Percentiles rank a stretch among this genome's conserved stretches.
phyloP scores from a whole-genome alignment of 1,140 invertebrate species.

The Macrostomum lignano region DNA sequence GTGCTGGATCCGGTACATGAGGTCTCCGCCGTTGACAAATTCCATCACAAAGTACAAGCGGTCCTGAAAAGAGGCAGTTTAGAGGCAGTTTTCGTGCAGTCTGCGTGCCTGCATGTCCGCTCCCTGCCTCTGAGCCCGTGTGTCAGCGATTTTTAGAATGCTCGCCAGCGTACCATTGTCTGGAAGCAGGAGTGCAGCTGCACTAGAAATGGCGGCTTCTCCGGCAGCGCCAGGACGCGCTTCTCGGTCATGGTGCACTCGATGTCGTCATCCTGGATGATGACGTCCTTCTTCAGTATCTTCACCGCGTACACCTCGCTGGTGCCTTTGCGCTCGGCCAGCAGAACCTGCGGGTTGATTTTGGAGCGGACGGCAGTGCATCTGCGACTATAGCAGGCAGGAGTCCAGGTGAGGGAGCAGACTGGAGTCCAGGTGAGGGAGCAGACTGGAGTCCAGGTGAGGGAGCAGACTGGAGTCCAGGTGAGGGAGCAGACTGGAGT shows the following conservation, averaged over 20 bases:
- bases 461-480: too few species aligned
- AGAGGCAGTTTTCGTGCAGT: conserved; percentile 9
- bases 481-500: too few species aligned
- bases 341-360: conserved; percentile 86
- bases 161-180: conserved; percentile 36
- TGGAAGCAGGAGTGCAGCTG: conserved; percentile 92
- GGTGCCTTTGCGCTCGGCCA: conserved; percentile 67
- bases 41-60: conserved; percentile 95
- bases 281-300: conserved; percentile 90
- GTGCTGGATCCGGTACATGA: conserved; percentile 99
- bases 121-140: not conserved
- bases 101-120: not conserved
- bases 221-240: conserved; percentile 68
- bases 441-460: too few species aligned
- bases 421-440: too few species aligned
- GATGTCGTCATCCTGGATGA: conserved; percentile 95
- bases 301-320: conserved; percentile 94
- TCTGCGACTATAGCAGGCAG: too few species aligned
- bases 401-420: too few species aligned
- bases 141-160: not conserved
- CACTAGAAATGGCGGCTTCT: conserved; percentile 86
- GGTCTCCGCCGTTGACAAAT: conserved; percentile 92
- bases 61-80: conserved; percentile 31
- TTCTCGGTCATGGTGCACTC: conserved; percentile 98
- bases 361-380: too few species aligned